Evolutionary conservation across 1,140 invertebrate species (phyloP).

Genomic region (Geopemphigus sp.): DNA sequence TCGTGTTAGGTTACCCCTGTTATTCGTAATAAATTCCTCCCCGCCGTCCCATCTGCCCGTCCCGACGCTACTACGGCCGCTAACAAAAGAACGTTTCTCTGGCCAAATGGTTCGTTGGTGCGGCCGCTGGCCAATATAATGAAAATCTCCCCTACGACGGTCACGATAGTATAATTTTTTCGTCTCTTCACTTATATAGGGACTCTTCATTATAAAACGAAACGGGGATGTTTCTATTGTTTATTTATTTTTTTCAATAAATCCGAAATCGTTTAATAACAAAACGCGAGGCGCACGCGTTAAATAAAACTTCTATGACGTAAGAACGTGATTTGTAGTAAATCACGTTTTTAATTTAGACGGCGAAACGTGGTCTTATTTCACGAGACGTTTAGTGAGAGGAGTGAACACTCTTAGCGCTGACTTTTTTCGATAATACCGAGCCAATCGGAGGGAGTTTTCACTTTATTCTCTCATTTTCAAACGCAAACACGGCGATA

Average conservation of each 20-base stretch:
- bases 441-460: conserved; percentile 11
- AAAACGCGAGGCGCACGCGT: not conserved
- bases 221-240: not conserved
- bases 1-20: conserved; percentile 10
- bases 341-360: conserved; percentile 44
- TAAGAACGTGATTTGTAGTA: conserved; percentile 14
- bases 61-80: no score
- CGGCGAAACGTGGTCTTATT: conserved; percentile 30
- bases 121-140: conserved; percentile 10
- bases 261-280: not conserved
- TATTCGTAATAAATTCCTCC: conserved; percentile 35
- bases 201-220: not conserved
- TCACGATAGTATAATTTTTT: not conserved
- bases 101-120: conserved; percentile 5
- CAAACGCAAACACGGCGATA: not conserved
- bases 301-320: not conserved
- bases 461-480: conserved; percentile 24
- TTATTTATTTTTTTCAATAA: not conserved
- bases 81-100: conserved; percentile 16
- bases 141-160: conserved; percentile 18
- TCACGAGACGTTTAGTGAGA: not conserved
- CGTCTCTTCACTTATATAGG: not conserved
- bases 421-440: not conserved
- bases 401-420: conserved; percentile 10
- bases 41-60: no score